Base-by-base conservation (phyloP, 2,797 vertebrate species). In the Pseudochirops corinnae region DNA sequence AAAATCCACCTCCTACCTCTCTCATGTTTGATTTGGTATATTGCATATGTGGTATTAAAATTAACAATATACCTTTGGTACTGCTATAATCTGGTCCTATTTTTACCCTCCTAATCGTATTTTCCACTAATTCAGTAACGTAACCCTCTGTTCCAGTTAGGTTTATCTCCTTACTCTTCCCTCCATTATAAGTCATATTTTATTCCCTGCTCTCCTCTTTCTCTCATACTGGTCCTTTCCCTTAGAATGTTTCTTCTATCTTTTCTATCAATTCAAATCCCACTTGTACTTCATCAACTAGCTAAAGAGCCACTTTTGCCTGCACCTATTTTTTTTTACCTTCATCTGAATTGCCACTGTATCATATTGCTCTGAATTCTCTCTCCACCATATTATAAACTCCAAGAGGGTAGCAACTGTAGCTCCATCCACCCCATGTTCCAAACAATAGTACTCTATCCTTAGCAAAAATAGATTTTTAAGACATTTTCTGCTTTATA, bases 131-230 rank as follows among this genome's bases (percentile, higher is more conserved):
- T 29, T 62, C 46, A 56, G 57, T 33, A 10, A 0, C 5, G 50
- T 18, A 24, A 5, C 24, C 2, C 5, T n/a, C 31, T 56, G 13
- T 39, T 67, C 33, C 7, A 0, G 24, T 50, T 1, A 14, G 11
- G 31, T 60, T 1, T 7, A 12, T 31, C 7, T 0, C 3, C 55
- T 33, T 14, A 0, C 18, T 11, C 52, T 29, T 39, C 55, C 92
- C 31, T 50, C 56, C 31, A 29, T 2, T 10, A 0, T 39, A 2
- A 2, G 3, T 0, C 4, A 0, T 13, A 13, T 28, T 31, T 82
- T 39, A 2, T 0, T 33, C 57, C 92, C 24, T 31, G 1, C 1
- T 0, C 7, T 82, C 18, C 67, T 39, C 67, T 39, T 74, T 74
- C 18, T 82, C 18, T 39, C 2, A 39, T 14, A 28, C 7, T 0